These are phyloP conservation scores for Mionectes olivaceus DNA, from an alignment of 2,797 vertebrate genomes.

Conservation along the genomic window DNA sequence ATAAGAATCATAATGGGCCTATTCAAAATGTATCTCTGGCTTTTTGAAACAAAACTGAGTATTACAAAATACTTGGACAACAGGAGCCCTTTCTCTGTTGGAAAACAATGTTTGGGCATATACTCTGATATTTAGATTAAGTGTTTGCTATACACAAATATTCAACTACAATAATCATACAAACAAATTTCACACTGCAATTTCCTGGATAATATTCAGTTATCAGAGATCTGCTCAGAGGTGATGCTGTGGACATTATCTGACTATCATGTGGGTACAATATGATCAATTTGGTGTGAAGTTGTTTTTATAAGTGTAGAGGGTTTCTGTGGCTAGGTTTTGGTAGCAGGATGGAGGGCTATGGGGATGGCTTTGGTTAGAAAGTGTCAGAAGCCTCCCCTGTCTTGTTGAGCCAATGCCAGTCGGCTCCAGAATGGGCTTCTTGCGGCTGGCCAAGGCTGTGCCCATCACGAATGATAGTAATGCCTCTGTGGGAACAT, in stretches of 20 bases:
- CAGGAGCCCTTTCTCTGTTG: neutral
- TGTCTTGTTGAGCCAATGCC: no score
- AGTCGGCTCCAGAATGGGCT: no score
- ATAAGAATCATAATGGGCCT: neutral
- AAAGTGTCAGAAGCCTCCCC: no score
- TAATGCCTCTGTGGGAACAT: no score
- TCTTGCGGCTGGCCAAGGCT: no score
- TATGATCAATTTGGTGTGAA: rapidly evolving
- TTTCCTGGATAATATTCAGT: neutral
- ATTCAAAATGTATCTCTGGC: neutral
- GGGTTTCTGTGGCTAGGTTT: no score
- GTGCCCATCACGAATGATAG: no score
- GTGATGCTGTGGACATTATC: neutral
- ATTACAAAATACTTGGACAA: neutral
- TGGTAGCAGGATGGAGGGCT: no score
- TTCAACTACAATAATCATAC: neutral
- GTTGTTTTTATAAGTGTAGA: neutral
- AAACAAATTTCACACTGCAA: neutral
- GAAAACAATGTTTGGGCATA: neutral
- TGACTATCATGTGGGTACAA: no score
- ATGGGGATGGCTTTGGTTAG: no score
- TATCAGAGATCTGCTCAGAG: neutral
- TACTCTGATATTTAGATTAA: neutral
- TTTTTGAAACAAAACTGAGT: neutral
- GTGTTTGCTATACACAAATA: neutral